Conservation (phyloP, 2,113 vertebrate species). For the Crotalus helleri region DNA sequence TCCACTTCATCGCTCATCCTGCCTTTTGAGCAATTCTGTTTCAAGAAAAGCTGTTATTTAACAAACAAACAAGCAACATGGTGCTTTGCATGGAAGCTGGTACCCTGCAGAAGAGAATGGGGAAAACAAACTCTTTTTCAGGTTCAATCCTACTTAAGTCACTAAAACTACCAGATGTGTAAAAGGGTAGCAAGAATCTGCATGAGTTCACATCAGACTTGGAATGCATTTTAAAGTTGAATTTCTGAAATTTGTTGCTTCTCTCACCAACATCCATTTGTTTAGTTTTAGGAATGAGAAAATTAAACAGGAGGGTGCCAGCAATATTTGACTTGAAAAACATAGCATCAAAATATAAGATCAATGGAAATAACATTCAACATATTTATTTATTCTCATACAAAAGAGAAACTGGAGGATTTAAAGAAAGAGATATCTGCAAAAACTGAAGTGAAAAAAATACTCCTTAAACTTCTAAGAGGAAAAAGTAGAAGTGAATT, state of each 20-base stretch:
- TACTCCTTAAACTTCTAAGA: neutral
- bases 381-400: neutral
- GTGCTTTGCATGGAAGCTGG: neutral
- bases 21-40: neutral
- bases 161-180: neutral
- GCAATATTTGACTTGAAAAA: neutral
- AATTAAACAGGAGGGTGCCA: neutral
- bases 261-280: neutral
- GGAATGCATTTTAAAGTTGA: neutral
- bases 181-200: neutral
- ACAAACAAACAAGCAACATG: neutral
- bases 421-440: neutral
- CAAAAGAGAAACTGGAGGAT: neutral
- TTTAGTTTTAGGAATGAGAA: neutral
- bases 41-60: neutral
- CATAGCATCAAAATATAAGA: neutral
- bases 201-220: neutral
- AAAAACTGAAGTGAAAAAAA: neutral
- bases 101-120: neutral
- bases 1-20: neutral
- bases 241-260: neutral
- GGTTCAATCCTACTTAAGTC: neutral
- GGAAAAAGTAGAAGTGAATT: neutral
- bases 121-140: neutral
- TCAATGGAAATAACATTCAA: neutral